These are phyloP conservation scores for Andrena fulva DNA, from an alignment of 2,888 invertebrate genomes.

Conservation along the genomic window DNA sequence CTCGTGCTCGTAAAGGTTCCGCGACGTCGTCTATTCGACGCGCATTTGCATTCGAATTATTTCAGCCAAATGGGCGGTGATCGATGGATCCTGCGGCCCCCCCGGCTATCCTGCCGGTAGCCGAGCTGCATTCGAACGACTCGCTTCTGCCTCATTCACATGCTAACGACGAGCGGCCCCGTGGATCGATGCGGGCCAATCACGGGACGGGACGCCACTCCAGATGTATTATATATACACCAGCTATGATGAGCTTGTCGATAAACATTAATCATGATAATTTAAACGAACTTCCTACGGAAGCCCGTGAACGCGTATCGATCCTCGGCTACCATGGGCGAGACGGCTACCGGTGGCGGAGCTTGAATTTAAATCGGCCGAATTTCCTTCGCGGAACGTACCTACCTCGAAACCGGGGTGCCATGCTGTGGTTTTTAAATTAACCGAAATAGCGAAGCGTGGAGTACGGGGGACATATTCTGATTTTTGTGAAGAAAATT, in stretches of 20 bases:
- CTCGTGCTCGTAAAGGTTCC: conserved; percentile 59
- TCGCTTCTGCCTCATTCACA: conserved; percentile 78
- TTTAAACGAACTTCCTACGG: conserved; percentile 60
- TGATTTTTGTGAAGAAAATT: too few species aligned
- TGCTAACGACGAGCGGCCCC: conserved; percentile 75
- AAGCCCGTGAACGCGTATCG: conserved; percentile 52
- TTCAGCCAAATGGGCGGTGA: conserved; percentile 72
- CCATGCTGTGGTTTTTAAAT: background rate
- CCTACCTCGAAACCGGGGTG: background rate
- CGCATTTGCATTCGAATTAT: conserved; percentile 72
- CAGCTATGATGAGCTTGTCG: conserved; percentile 61
- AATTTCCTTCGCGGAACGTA: conserved; percentile 28
- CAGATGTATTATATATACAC: conserved; percentile 60
- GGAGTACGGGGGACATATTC: too few species aligned
- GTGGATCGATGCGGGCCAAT: conserved; percentile 68
- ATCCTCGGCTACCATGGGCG: conserved; percentile 41
- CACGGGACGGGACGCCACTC: conserved; percentile 56
- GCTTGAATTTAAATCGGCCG: conserved; percentile 48
- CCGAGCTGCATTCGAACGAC: conserved; percentile 77
- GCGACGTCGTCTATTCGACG: conserved; percentile 56
- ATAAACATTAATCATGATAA: conserved; percentile 70
- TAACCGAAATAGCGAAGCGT: background rate
- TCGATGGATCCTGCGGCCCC: conserved; percentile 72
- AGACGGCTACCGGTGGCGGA: background rate
- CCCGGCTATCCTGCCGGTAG: conserved; percentile 19